Evolutionary conservation across 2,113 vertebrate species (phyloP).

Genomic region (Hemibagrus wyckioides): DNA sequence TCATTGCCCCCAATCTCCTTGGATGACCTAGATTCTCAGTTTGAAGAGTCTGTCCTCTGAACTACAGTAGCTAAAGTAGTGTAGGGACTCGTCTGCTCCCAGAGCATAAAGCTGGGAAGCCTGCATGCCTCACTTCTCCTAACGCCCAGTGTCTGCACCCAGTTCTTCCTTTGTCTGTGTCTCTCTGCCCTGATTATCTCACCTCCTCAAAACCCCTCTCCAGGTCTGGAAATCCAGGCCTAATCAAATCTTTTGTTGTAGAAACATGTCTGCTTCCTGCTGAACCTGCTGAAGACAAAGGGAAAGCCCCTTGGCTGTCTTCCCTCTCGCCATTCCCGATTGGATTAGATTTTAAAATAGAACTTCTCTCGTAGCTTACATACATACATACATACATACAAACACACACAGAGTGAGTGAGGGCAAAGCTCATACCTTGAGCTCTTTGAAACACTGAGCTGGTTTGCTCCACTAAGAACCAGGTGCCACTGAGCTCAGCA

Average conservation of each 20-base stretch:
- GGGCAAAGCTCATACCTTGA: constrained; percentile 25
- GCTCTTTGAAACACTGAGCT: background rate
- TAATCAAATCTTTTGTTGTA: constrained; percentile 54
- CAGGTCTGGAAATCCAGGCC: constrained; percentile 46
- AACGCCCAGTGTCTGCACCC: constrained; percentile 19
- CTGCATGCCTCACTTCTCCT: constrained; percentile 39
- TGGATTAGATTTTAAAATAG: constrained; percentile 44
- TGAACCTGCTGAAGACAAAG: constrained; percentile 44
- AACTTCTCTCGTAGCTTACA: constrained; percentile 1
- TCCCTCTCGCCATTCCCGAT: constrained; percentile 47
- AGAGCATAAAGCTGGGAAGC: constrained; percentile 49
- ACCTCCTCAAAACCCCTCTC: constrained; percentile 29
- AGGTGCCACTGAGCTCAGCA: constrained; percentile 18
- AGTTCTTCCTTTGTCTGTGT: background rate
- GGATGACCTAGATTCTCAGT: constrained; percentile 50
- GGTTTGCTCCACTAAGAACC: constrained; percentile 16
- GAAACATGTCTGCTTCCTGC: constrained; percentile 56
- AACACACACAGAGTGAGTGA: background rate
- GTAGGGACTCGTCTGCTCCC: constrained; percentile 37
- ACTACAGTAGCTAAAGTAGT: constrained; percentile 12
- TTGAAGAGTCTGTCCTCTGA: constrained; percentile 29
- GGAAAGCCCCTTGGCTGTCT: constrained; percentile 24
- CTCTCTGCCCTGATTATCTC: constrained; percentile 28
- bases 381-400: background rate
- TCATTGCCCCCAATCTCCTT: constrained; percentile 23